Evolutionary conservation across 2,113 vertebrate genomes (phyloP).

Genomic region (Muntiacus muntjak): DNA sequence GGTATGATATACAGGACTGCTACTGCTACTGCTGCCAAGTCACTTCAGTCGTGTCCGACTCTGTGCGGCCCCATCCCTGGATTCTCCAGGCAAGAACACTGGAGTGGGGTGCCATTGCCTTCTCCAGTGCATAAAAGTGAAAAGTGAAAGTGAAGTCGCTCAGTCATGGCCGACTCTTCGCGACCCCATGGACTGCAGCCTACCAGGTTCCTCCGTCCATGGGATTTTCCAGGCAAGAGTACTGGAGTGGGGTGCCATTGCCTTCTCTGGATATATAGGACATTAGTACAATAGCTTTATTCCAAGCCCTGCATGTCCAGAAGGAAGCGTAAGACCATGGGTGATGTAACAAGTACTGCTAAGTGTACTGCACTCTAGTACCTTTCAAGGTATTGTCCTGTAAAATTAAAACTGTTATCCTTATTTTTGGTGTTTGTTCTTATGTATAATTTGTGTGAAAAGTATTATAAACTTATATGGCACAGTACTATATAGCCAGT

Average conservation of each 20-base stretch:
- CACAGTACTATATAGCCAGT: not conserved
- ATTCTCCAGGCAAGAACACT: too few relatives aligned
- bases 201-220: too few relatives aligned
- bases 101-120: too few relatives aligned
- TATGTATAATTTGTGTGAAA: not conserved
- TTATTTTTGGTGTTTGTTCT: not conserved
- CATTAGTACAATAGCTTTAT: not conserved
- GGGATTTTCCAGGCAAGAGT: too few relatives aligned
- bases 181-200: too few relatives aligned
- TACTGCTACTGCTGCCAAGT: too few relatives aligned
- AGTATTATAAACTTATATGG: not conserved
- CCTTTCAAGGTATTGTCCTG: not conserved
- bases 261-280: not conserved
- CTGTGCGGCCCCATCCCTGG: too few relatives aligned
- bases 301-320: not conserved
- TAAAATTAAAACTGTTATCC: not conserved
- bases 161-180: too few relatives aligned
- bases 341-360: not conserved
- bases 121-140: too few relatives aligned
- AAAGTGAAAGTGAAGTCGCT: too few relatives aligned
- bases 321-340: fast-evolving
- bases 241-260: too few relatives aligned
- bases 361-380: not conserved
- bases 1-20: not conserved
- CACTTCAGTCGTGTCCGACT: too few relatives aligned